phyloP scores from a whole-genome alignment of 2,888 invertebrate species.

The Chymomyza procnemis region DNA sequence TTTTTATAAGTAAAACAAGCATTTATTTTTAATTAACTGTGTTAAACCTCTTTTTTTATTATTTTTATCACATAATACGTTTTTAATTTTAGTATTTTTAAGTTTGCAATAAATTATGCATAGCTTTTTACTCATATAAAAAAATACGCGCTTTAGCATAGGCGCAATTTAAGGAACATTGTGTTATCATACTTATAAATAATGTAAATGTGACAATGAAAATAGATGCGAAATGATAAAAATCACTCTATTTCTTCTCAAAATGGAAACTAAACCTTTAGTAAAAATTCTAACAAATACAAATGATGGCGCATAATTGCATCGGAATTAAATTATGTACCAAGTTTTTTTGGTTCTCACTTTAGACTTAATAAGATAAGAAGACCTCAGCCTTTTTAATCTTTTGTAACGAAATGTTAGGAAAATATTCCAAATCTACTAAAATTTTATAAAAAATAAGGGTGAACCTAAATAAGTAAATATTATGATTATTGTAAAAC shows the following conservation, averaged over 20 bases:
- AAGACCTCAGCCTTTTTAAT: too few species aligned
- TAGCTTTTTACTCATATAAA: slow-evolving; percentile 2
- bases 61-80: slow-evolving; percentile 40
- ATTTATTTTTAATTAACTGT: slow-evolving; percentile 9
- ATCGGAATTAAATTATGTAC: background rate
- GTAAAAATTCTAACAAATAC: too few species aligned
- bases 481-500: background rate
- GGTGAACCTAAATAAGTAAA: too few species aligned
- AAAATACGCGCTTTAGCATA: slow-evolving; percentile 9
- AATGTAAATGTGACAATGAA: slow-evolving; percentile 16
- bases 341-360: too few species aligned
- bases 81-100: slow-evolving; percentile 25
- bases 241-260: background rate
- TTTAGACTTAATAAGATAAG: too few species aligned
- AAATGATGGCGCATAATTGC: background rate
- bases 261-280: background rate
- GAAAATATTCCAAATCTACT: too few species aligned
- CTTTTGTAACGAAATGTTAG: too few species aligned
- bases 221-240: background rate
- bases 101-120: slow-evolving; percentile 9
- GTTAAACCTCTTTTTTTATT: slow-evolving; percentile 22
- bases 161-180: slow-evolving; percentile 47
- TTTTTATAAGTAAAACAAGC: slow-evolving; percentile 8
- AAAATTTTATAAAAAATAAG: too few species aligned
- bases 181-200: slow-evolving; percentile 22